A percentile compares a stretch with the other conserved stretches of the same genome.
Evolutionary conservation across 2,113 vertebrate genomes (phyloP).

Genomic region (Entelurus aequoreus): DNA sequence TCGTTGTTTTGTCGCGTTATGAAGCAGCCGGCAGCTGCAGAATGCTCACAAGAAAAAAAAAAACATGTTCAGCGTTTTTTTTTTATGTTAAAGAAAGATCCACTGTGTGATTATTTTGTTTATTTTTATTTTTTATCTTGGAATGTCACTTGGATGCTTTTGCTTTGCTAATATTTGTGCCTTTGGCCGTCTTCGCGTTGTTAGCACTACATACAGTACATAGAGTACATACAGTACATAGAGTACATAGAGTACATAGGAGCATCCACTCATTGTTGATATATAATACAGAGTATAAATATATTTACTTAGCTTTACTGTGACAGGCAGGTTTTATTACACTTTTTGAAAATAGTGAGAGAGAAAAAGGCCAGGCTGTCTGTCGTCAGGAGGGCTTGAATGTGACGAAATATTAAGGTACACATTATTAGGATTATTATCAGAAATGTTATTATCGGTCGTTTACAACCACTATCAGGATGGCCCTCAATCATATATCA

Average conservation of each 20-base stretch:
- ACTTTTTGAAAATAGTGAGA: conserved; percentile 2
- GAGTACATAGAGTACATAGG: conserved; percentile 38
- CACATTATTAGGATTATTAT: too few relatives aligned
- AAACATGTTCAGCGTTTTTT: conserved; percentile 52
- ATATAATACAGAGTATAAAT: conserved; percentile 8
- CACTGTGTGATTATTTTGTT: conserved; percentile 49
- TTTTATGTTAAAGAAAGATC: conserved; percentile 36
- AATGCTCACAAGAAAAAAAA: conserved; percentile 55
- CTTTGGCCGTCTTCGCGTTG: conserved; percentile 62
- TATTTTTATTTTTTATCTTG: conserved; percentile 11
- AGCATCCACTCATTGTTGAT: conserved; percentile 41
- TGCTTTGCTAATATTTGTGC: conserved; percentile 72
- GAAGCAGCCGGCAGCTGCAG: conserved; percentile 58
- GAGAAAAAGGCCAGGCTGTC: conserved; percentile 9
- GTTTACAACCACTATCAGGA: too few relatives aligned
- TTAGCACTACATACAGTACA: conserved; percentile 4
- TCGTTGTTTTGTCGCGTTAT: conserved; percentile 51
- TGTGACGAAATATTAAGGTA: too few relatives aligned
- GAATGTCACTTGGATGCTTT: conserved; percentile 62
- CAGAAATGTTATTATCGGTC: too few relatives aligned
- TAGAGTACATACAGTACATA: conserved; percentile 7
- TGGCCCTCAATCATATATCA: neutral
- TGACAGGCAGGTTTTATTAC: conserved; percentile 21
- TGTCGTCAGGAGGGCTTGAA: too few relatives aligned
- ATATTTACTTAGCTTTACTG: conserved; percentile 23